Evolutionary conservation across 2,113 vertebrate genomes (phyloP).

Genomic region (Daboia siamensis): DNA sequence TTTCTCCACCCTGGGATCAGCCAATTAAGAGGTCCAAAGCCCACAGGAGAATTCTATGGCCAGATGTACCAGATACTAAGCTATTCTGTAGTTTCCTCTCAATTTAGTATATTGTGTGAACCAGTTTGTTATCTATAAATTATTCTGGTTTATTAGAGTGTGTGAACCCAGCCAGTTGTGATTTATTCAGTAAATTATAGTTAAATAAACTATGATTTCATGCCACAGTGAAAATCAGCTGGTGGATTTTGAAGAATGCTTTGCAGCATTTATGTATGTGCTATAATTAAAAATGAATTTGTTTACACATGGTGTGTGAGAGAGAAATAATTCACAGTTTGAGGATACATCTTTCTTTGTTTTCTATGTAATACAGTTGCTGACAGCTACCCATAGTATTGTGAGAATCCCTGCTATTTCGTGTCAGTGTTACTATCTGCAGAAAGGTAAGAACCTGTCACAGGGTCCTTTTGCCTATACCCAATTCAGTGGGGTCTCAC

Average conservation of each 20-base stretch:
- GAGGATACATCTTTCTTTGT: background rate
- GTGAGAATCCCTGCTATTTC: constrained; percentile 3
- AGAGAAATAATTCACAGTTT: background rate
- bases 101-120: background rate
- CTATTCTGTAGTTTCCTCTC: background rate
- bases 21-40: background rate
- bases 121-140: background rate
- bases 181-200: background rate
- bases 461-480: background rate
- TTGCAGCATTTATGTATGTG: background rate
- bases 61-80: background rate
- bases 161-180: background rate
- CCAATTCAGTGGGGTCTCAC: background rate
- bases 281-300: background rate
- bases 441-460: background rate
- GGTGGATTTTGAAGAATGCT: background rate
- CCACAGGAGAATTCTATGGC: background rate
- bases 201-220: background rate
- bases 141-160: background rate
- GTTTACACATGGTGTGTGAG: background rate
- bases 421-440: background rate
- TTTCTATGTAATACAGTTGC: background rate
- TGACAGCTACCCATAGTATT: background rate
- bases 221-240: background rate
- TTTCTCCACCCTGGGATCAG: background rate